phyloP scores from a whole-genome alignment of 2,888 invertebrate genomes.

The Bhutanitis thaidina region DNA sequence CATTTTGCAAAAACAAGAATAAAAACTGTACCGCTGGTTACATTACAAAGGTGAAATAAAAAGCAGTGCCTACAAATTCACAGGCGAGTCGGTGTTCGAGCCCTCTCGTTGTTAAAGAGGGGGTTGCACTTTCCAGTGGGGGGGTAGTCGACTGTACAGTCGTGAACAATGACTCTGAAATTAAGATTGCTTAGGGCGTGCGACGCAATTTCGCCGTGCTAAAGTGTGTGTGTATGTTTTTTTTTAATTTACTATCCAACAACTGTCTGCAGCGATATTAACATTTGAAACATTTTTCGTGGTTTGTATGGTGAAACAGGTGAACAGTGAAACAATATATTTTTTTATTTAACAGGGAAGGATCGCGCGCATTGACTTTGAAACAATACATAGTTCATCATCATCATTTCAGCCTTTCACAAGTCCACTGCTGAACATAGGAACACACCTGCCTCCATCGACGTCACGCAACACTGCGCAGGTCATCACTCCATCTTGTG shows the following conservation, averaged over 20 bases:
- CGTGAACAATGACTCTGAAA: constrained; percentile 16
- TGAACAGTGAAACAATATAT: too few species aligned
- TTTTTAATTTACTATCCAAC: not conserved
- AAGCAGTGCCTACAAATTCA: constrained; percentile 8
- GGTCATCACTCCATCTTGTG: too few species aligned
- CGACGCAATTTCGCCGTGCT: constrained; percentile 14
- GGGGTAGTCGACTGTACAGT: constrained; percentile 1
- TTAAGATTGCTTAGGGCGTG: constrained; percentile 19
- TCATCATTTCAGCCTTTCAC: too few species aligned
- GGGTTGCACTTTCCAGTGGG: constrained; percentile 4
- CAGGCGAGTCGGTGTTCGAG: constrained; percentile 7
- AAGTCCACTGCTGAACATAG: too few species aligned
- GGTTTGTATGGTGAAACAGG: too few species aligned
- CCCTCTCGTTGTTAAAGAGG: constrained; percentile 10
- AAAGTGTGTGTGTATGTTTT: constrained; percentile 14
- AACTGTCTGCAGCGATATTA: not conserved
- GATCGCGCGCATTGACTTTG: too few species aligned
- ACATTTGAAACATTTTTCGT: too few species aligned
- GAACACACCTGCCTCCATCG: too few species aligned
- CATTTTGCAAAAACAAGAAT: not conserved
- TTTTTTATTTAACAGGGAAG: too few species aligned
- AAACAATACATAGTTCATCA: too few species aligned
- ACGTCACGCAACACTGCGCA: too few species aligned
- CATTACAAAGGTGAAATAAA: constrained; percentile 4
- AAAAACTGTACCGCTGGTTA: not conserved